Percentiles rank a stretch among this genome's conserved stretches.
These are phyloP conservation scores for Chamaea fasciata DNA, from an alignment of 2,113 vertebrate species.

Conservation along the genomic window DNA sequence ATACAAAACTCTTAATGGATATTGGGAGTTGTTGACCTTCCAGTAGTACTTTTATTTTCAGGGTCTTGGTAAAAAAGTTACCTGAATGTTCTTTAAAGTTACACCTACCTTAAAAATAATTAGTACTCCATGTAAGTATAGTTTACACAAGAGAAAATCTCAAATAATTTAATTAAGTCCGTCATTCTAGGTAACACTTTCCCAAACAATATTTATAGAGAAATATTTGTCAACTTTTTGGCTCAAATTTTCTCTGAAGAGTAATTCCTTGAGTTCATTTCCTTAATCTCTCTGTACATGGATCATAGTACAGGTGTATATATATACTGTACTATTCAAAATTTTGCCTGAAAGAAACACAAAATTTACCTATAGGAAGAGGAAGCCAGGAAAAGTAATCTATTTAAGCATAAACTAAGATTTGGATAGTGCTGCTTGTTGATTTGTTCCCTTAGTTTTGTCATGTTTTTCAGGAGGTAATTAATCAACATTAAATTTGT, in stretches of 20 bases:
- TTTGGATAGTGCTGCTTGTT: not conserved
- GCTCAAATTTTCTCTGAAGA: not conserved
- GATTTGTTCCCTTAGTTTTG: not conserved
- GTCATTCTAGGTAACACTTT: not conserved
- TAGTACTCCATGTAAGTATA: not conserved
- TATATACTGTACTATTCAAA: not conserved
- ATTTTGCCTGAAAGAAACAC: not conserved
- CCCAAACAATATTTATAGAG: not conserved
- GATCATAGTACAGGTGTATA: not conserved
- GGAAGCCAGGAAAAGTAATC: not conserved
- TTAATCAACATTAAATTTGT: not conserved
- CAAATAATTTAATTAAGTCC: not conserved
- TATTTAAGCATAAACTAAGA: not conserved
- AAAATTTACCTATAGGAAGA: not conserved
- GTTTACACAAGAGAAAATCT: not conserved
- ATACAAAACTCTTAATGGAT: not conserved
- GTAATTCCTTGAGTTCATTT: not conserved
- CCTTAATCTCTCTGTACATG: not conserved
- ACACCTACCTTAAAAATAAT: not conserved
- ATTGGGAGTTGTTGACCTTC: not conserved
- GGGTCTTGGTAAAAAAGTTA: not conserved
- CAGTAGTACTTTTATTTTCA: not conserved
- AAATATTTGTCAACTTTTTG: not conserved
- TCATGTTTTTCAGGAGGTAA: not conserved
- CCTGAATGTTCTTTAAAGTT: not conserved